These are phyloP conservation scores for Leptonema lineaticorne DNA, from an alignment of 1,140 invertebrate species.

Conservation along the genomic window DNA sequence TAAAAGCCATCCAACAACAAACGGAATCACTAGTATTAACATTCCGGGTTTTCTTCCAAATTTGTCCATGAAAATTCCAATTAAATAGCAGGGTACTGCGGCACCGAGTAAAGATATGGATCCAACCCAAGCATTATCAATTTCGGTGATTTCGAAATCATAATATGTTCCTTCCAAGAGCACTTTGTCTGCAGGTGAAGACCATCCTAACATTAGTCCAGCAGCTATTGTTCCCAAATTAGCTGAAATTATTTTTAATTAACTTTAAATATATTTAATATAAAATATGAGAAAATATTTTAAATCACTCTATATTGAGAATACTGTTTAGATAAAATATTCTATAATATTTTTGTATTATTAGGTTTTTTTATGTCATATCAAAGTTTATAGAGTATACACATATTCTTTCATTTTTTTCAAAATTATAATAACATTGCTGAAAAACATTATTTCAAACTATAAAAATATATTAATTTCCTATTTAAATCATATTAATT, in stretches of 20 bases:
- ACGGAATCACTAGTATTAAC: conserved; percentile 68
- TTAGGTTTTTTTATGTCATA: too few relatives aligned
- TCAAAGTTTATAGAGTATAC: too few relatives aligned
- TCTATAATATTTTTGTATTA: too few relatives aligned
- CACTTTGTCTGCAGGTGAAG: conserved; percentile 68
- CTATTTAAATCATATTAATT: too few relatives aligned
- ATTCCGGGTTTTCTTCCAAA: conserved; percentile 76
- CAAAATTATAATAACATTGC: background rate
- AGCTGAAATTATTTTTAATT: conserved; percentile 54
- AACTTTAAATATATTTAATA: too few relatives aligned
- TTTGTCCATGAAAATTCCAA: conserved; percentile 67
- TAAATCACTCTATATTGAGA: too few relatives aligned
- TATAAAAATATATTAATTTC: too few relatives aligned
- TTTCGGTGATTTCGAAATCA: conserved; percentile 52
- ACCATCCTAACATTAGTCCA: conserved; percentile 71
- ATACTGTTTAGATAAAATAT: too few relatives aligned
- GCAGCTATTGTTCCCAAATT: conserved; percentile 59
- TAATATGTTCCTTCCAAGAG: conserved; percentile 55
- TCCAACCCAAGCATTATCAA: conserved; percentile 70
- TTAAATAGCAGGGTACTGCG: conserved; percentile 68
- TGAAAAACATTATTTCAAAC: background rate
- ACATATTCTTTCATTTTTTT: too few relatives aligned
- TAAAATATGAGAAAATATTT: too few relatives aligned
- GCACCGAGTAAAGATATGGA: conserved; percentile 72
- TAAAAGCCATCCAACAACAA: conserved; percentile 72